phyloP scores from a whole-genome alignment of 2,113 vertebrate species.

The Leptocoma aspasia region DNA sequence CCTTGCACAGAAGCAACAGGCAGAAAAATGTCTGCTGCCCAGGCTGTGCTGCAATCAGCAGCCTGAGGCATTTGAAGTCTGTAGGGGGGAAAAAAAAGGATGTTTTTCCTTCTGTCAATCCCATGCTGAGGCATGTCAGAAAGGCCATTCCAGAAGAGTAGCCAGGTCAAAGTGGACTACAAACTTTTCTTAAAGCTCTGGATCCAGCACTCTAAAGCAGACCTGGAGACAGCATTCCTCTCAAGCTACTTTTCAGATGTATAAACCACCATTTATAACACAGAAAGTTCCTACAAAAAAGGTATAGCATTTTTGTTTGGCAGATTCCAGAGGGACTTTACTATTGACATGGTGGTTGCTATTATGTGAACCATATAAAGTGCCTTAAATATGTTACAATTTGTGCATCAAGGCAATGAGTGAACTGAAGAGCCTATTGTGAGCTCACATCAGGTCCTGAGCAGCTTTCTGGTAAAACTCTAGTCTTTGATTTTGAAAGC shows the following conservation, averaged over 20 bases:
- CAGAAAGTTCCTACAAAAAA: background rate
- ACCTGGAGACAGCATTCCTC: background rate
- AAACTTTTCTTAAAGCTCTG: background rate
- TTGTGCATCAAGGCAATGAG: background rate
- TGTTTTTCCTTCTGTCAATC: slow-evolving; percentile 14
- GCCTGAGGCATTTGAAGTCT: background rate
- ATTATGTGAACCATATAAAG: background rate
- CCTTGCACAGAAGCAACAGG: background rate
- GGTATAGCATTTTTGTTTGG: background rate
- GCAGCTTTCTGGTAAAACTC: background rate
- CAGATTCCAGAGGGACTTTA: background rate
- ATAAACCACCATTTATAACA: background rate
- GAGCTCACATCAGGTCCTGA: background rate
- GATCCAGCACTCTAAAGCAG: background rate
- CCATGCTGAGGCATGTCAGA: background rate
- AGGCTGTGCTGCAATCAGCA: background rate
- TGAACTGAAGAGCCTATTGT: background rate
- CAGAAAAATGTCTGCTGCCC: background rate
- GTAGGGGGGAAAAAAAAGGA: fast-evolving
- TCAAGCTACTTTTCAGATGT: background rate
- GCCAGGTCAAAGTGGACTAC: background rate
- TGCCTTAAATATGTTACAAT: background rate
- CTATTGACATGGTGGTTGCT: background rate
- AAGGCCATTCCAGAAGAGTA: background rate
- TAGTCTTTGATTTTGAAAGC: background rate